Conservation (phyloP, 2,888 invertebrate species). For the Lithophane ornitopus region DNA sequence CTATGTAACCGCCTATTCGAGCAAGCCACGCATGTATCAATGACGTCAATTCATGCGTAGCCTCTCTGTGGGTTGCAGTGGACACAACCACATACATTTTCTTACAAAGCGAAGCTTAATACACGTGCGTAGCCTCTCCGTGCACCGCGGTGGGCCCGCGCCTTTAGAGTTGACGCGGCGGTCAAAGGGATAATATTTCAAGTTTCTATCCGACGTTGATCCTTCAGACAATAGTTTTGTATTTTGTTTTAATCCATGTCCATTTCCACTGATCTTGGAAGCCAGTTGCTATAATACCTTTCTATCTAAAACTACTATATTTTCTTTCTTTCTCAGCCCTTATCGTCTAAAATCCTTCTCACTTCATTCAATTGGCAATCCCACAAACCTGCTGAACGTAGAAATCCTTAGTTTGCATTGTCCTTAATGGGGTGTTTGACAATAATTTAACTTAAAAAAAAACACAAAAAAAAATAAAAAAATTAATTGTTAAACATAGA, state of each 20-base stretch:
- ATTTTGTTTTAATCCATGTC: neutral
- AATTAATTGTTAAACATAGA: neutral
- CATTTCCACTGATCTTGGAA: neutral
- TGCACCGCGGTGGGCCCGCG: too few species aligned
- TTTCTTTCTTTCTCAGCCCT: slow-evolving; percentile 18
- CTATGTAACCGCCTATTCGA: too few species aligned
- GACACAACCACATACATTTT: too few species aligned
- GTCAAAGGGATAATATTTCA: neutral
- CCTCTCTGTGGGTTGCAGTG: too few species aligned
- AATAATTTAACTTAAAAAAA: too few species aligned
- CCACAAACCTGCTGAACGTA: neutral
- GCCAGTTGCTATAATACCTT: neutral
- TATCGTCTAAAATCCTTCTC: neutral
- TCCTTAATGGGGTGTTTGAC: slow-evolving; percentile 35
- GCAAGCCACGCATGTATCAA: too few species aligned
- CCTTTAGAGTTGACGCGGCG: too few species aligned
- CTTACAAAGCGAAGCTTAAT: too few species aligned
- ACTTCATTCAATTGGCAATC: slow-evolving; percentile 11
- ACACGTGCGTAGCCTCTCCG: too few species aligned
- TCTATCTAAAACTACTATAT: neutral
- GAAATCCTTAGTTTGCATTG: neutral
- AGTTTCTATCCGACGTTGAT: neutral
- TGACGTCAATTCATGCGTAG: too few species aligned
- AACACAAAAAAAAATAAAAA: too few species aligned
- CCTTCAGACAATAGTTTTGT: neutral